Percentiles rank a stretch among this genome's conserved stretches.
Conservation (phyloP, 2,888 invertebrate genomes). For the Thymelicus acteon region DNA sequence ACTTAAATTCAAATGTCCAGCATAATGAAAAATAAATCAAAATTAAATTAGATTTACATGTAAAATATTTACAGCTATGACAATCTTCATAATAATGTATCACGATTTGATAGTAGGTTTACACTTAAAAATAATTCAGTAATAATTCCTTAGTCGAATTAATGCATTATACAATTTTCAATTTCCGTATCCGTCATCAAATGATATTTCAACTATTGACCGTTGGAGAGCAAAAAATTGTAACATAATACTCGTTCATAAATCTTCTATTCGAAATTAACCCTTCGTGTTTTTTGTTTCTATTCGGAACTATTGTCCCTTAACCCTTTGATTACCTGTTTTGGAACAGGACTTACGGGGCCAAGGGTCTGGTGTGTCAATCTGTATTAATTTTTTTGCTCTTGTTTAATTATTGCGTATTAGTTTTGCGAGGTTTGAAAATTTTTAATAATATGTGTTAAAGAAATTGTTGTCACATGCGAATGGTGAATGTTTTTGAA, state of each 20-base stretch:
- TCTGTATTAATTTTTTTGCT: conserved; percentile 61
- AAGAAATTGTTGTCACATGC: too few relatives aligned
- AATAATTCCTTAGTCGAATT: neutral
- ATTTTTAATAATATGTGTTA: neutral
- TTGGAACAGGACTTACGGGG: conserved; percentile 52
- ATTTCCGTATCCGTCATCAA: conserved; percentile 57
- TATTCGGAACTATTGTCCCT: conserved; percentile 60
- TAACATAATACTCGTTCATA: conserved; percentile 58
- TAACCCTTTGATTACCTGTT: conserved; percentile 81
- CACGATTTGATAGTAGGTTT: neutral
- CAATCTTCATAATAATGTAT: neutral
- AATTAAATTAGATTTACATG: neutral
- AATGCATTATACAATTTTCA: conserved; percentile 22
- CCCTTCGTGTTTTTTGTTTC: conserved; percentile 68
- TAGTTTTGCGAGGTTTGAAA: neutral
- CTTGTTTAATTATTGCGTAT: conserved; percentile 61
- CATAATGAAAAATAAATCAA: too few relatives aligned
- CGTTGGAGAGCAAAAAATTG: conserved; percentile 58
- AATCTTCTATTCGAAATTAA: conserved; percentile 63
- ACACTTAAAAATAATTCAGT: neutral
- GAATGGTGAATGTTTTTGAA: too few relatives aligned
- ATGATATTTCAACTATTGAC: conserved; percentile 51
- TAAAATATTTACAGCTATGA: neutral
- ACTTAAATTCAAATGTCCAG: too few relatives aligned
- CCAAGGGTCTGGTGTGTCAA: conserved; percentile 71